Evolutionary conservation across 1,140 invertebrate species (phyloP), one percentile per base, ranked within the genome.

Genomic region (Sitobion miscanthi): DNA sequence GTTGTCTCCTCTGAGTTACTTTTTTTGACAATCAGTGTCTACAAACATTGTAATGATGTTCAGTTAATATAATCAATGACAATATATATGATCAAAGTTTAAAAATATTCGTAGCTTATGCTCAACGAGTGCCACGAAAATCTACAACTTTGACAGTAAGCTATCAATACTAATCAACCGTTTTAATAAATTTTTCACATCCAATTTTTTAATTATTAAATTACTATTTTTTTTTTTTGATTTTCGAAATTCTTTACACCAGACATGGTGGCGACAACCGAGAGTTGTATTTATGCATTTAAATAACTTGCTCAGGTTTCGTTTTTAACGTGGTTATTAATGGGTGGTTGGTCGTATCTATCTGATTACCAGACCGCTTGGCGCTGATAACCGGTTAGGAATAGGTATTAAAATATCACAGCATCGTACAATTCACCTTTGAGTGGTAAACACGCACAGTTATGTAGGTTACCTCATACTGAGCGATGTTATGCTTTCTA

Each of bases 361-460:
- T 91, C 69, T 23, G 47, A 92, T 92, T 83, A 83, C 62, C 82
- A 93, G 91, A 93, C 91, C 77, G 91, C 77, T 93, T 93, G 91
- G 91, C 91, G 91, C 82, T 85, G 77, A 25, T 93, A 93, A 93
- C 91, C 82, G 91, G 91, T 93, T 93, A 54, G 25, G 62, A 23
- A 47, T 35, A 93, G 35, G 49, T 30, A 93, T 93, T 86, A 82
- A 85, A 93, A 83, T 83, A 93, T 90, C 38, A n/a, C 89, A 69
- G 89, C 57, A 69, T 90, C 89, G 62, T 89, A 89, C 88, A 42
- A 89, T 54, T 54, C 88, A 89, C 88, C 57, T 89, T 57, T 38
- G 49, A 89, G 21, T 57, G 52, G 88, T 57, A 57, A 17, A 57
- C 52, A 89, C 88, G 49, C 88, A 89, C 88, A 25, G 89, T 90